These are phyloP conservation scores for Drosophila ohnishii DNA, from an alignment of 1,140 invertebrate genomes.

Conservation along the genomic window DNA sequence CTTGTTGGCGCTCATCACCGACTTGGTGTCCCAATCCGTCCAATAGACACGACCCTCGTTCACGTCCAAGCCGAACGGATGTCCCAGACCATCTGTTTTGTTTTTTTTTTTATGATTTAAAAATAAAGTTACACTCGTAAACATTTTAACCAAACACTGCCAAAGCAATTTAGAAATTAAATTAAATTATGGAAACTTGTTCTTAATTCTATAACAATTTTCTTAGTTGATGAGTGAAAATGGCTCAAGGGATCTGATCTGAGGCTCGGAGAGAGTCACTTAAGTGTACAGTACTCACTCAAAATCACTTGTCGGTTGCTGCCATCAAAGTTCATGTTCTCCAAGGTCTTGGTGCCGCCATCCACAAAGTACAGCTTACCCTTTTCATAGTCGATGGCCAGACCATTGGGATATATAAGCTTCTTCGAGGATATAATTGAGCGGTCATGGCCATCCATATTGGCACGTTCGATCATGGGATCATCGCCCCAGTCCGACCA, in stretches of 20 bases:
- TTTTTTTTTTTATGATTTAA: constrained; percentile 22
- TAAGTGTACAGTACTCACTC: constrained; percentile 82
- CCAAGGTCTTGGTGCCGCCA: constrained; percentile 90
- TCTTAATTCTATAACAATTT: too few relatives aligned
- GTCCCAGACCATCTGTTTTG: constrained; percentile 86
- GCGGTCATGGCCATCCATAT: constrained; percentile 93
- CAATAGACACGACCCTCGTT: constrained; percentile 94
- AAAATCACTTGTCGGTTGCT: constrained; percentile 87
- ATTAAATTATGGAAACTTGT: too few relatives aligned
- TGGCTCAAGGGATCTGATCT: too few relatives aligned
- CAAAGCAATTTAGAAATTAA: too few relatives aligned
- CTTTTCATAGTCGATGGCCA: constrained; percentile 90
- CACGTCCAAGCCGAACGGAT: constrained; percentile 94
- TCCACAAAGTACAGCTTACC: constrained; percentile 92
- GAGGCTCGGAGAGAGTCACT: too few relatives aligned
- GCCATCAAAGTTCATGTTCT: constrained; percentile 92
- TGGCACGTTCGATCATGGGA: constrained; percentile 92
- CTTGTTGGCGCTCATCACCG: constrained; percentile 91
- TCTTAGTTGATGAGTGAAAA: too few relatives aligned
- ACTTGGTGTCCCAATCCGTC: constrained; percentile 92
- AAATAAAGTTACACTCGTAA: too few relatives aligned
- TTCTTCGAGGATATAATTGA: constrained; percentile 87
- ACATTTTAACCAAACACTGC: too few relatives aligned
- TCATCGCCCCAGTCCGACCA: constrained; percentile 95
- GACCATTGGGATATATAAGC: constrained; percentile 91